Evolutionary conservation across 2,797 vertebrate species (phyloP).

Genomic region (Hydrolagus colliei): DNA sequence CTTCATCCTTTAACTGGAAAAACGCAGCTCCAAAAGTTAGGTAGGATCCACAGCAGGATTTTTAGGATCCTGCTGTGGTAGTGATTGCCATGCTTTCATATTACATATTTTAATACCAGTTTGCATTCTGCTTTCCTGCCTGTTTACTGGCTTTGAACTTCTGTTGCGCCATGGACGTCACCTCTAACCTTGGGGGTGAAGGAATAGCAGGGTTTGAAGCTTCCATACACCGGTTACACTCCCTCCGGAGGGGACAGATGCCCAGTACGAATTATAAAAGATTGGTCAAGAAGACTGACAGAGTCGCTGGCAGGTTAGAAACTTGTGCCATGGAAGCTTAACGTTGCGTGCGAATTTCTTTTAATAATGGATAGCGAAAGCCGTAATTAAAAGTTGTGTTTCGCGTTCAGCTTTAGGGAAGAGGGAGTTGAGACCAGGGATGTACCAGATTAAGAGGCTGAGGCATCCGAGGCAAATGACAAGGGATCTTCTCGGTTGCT

Average conservation of each 20-base stretch:
- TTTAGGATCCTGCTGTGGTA: background rate
- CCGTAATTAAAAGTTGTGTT: background rate
- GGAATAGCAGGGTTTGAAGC: slow-evolving; percentile 48
- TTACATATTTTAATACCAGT: background rate
- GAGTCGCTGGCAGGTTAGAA: background rate
- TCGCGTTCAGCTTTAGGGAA: background rate
- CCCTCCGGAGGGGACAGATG: slow-evolving; percentile 10
- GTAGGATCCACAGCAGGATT: too few relatives aligned
- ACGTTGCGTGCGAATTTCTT: background rate
- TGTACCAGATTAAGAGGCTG: slow-evolving; percentile 70
- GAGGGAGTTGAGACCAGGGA: slow-evolving; percentile 61
- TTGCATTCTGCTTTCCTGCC: slow-evolving; percentile 38
- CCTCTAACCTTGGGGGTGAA: slow-evolving; percentile 67
- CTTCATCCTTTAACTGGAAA: too few relatives aligned
- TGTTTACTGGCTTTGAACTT: slow-evolving; percentile 70
- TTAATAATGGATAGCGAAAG: background rate
- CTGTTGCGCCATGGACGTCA: slow-evolving; percentile 65
- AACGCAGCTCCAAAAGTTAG: background rate
- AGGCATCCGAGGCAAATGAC: slow-evolving; percentile 88
- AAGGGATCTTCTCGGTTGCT: slow-evolving; percentile 81
- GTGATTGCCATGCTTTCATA: background rate
- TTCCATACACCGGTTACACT: slow-evolving; percentile 37
- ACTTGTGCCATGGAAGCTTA: background rate
- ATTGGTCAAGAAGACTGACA: background rate
- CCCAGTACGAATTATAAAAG: slow-evolving; percentile 2